Evolutionary conservation across 1,140 invertebrate species (phyloP).

Genomic region (Eupristina koningsbergeri): DNA sequence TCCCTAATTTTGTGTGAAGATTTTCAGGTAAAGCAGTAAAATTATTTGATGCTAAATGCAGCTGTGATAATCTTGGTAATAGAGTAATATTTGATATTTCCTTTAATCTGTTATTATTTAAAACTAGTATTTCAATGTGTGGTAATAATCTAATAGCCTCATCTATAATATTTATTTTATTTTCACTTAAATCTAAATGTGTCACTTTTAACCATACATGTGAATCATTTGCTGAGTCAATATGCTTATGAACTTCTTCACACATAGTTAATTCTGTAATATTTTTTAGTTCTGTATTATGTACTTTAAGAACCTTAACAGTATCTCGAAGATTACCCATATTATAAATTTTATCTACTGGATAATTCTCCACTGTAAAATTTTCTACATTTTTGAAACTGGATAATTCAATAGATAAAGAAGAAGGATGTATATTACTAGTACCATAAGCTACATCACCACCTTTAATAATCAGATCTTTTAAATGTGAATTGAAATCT

Average conservation of each 20-base stretch:
- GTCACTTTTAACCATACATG: constrained; percentile 71
- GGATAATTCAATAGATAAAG: constrained; percentile 85
- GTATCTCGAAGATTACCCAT: constrained; percentile 81
- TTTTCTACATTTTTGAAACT: constrained; percentile 83
- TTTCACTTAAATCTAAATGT: constrained; percentile 84
- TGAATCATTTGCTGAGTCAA: constrained; percentile 68
- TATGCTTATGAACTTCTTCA: constrained; percentile 80
- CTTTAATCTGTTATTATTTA: constrained; percentile 85
- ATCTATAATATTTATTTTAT: constrained; percentile 85
- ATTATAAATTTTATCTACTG: constrained; percentile 79
- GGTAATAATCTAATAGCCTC: constrained; percentile 86
- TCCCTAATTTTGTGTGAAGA: constrained; percentile 89
- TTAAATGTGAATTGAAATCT: constrained; percentile 87
- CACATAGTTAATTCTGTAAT: constrained; percentile 84
- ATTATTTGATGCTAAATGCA: constrained; percentile 86
- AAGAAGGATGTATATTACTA: constrained; percentile 88
- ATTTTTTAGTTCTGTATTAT: constrained; percentile 76
- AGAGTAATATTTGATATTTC: constrained; percentile 85
- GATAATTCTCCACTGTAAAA: constrained; percentile 77
- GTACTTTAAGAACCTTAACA: constrained; percentile 76
- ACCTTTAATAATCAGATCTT: constrained; percentile 80
- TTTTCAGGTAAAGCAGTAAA: constrained; percentile 79
- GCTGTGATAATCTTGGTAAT: constrained; percentile 82
- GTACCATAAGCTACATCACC: constrained; percentile 78
- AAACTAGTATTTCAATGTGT: constrained; percentile 80